Evolutionary conservation across 2,888 invertebrate species (phyloP).

Genomic region (Eulithis prunata): DNA sequence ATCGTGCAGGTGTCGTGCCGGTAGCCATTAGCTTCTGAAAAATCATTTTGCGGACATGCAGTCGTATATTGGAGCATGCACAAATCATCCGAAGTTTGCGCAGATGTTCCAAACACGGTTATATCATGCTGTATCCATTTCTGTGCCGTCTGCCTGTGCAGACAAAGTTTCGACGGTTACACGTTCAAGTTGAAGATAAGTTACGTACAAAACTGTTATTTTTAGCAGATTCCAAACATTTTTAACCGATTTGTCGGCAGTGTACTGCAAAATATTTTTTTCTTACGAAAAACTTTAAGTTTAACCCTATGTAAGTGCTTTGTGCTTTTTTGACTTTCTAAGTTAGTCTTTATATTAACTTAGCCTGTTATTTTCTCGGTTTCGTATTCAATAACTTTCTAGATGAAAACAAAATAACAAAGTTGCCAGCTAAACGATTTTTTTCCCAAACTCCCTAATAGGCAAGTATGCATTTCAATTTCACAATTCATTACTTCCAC

Average conservation of each 20-base stretch:
- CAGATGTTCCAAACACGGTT: slow-evolving; percentile 54
- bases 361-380: too few species aligned
- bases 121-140: slow-evolving; percentile 21
- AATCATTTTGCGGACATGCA: slow-evolving; percentile 27
- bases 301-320: too few species aligned
- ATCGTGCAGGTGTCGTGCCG: too few species aligned
- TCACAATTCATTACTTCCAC: slow-evolving; percentile 39
- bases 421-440: too few species aligned
- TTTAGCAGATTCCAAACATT: not conserved
- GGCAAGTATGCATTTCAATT: slow-evolving; percentile 36
- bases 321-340: too few species aligned
- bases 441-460: slow-evolving; percentile 9
- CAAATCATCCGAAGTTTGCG: slow-evolving; percentile 50
- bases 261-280: too few species aligned
- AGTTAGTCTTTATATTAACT: too few species aligned
- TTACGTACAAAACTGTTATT: slow-evolving; percentile 6
- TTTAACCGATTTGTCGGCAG: not conserved
- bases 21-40: too few species aligned
- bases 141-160: slow-evolving; percentile 8
- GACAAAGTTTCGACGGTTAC: slow-evolving; percentile 23
- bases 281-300: too few species aligned
- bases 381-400: too few species aligned
- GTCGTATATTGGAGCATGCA: slow-evolving; percentile 39
- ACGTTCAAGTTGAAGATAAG: slow-evolving; percentile 18
- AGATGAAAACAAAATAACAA: too few species aligned